These are phyloP conservation scores for Macrocentrus cingulum DNA, from an alignment of 1,140 invertebrate species.

Conservation along the genomic window DNA sequence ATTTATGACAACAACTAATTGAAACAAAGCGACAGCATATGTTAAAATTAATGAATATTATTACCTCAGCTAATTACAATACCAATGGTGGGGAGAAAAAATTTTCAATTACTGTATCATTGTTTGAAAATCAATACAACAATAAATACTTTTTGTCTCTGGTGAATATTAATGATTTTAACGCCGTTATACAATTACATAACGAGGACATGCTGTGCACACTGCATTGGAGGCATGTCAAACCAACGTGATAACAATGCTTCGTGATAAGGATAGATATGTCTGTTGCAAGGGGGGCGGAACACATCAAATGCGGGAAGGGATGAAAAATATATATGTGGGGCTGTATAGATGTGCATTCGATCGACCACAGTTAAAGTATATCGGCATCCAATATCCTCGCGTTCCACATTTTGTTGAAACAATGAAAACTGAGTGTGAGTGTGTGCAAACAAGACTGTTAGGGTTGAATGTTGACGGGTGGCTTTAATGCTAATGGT, in stretches of 20 bases:
- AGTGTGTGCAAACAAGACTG: slow-evolving; percentile 21
- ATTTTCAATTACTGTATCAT: too few relatives aligned
- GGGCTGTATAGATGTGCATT: too few relatives aligned
- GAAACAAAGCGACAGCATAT: too few relatives aligned
- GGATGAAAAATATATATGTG: too few relatives aligned
- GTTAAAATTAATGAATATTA: too few relatives aligned
- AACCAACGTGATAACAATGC: neutral
- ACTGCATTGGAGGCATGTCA: too few relatives aligned
- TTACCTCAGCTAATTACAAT: too few relatives aligned
- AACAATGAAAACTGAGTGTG: slow-evolving; percentile 39
- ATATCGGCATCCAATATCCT: slow-evolving; percentile 28
- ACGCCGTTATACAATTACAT: neutral
- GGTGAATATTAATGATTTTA: neutral
- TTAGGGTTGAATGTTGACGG: slow-evolving; percentile 27
- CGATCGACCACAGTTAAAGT: neutral
- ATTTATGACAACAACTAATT: too few relatives aligned
- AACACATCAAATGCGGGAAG: neutral
- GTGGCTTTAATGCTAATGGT: neutral
- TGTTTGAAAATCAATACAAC: neutral
- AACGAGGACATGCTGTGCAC: too few relatives aligned
- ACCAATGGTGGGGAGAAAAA: too few relatives aligned
- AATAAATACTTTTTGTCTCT: neutral
- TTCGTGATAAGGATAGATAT: neutral
- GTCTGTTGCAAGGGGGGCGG: too few relatives aligned
- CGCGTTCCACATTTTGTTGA: slow-evolving; percentile 45